Percentiles rank a stretch among this genome's conserved stretches.
phyloP scores from a whole-genome alignment of 1,140 invertebrate genomes.

The Drosophila guanche region DNA sequence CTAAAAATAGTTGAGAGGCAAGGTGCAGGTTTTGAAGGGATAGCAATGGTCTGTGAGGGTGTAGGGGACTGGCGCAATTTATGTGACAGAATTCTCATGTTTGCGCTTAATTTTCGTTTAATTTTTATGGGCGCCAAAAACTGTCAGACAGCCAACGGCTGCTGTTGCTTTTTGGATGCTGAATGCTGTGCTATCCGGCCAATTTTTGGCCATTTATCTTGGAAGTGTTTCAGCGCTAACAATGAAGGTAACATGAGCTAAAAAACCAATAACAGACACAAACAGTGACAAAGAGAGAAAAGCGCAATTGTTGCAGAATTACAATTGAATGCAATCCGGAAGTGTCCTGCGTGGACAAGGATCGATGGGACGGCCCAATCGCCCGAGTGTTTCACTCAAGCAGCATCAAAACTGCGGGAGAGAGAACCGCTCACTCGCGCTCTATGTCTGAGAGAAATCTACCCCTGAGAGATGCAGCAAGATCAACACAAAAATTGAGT shows the following conservation, averaged over 20 bases:
- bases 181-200: constrained; percentile 5
- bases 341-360: constrained; percentile 75
- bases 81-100: constrained; percentile 80
- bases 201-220: constrained; percentile 63
- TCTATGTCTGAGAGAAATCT: not conserved
- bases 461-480: constrained; percentile 10
- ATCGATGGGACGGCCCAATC: constrained; percentile 63
- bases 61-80: constrained; percentile 43
- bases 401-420: not conserved
- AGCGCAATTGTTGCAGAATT: constrained; percentile 69
- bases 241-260: constrained; percentile 77
- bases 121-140: constrained; percentile 79
- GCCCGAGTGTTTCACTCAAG: constrained; percentile 40
- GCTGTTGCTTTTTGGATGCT: constrained; percentile 10
- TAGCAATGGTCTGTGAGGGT: not conserved
- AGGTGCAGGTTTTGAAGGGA: constrained; percentile 41
- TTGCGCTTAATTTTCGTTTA: constrained; percentile 81
- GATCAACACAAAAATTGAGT: constrained; percentile 13
- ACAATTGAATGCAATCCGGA: constrained; percentile 80
- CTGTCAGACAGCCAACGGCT: constrained; percentile 17
- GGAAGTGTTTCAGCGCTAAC: constrained; percentile 15
- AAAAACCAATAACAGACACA: constrained; percentile 73
- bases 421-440: constrained; percentile 9
- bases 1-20: constrained; percentile 69
- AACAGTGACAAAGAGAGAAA: constrained; percentile 64